Evolutionary conservation across 2,113 vertebrate genomes (phyloP).

Genomic region (Gorsachius goisagi): DNA sequence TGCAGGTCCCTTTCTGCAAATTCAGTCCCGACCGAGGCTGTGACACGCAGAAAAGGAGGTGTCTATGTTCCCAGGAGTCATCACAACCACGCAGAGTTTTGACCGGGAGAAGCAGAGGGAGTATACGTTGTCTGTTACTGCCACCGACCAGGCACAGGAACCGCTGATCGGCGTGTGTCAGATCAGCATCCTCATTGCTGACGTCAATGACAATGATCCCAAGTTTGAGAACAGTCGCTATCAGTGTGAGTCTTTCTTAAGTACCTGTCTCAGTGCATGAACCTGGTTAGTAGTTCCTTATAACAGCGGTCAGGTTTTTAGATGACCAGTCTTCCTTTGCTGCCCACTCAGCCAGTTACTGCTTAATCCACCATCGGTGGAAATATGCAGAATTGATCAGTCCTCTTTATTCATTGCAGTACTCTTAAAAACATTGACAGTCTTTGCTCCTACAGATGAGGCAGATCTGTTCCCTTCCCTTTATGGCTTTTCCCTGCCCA

Average conservation of each 20-base stretch:
- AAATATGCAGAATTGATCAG: neutral
- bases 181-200: slow-evolving; percentile 79
- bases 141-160: slow-evolving; percentile 84
- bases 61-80: slow-evolving; percentile 75
- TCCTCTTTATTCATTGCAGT: neutral
- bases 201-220: slow-evolving; percentile 89
- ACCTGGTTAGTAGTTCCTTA: neutral
- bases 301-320: neutral
- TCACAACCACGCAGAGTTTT: slow-evolving; percentile 79
- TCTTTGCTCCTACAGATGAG: neutral
- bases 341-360: neutral
- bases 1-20: neutral
- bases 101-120: slow-evolving; percentile 86
- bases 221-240: slow-evolving; percentile 90
- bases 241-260: slow-evolving; percentile 73
- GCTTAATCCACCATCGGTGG: neutral
- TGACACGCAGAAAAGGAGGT: neutral
- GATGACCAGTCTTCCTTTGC: neutral
- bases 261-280: neutral
- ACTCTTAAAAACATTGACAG: neutral
- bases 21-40: neutral
- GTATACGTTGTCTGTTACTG: slow-evolving; percentile 80
- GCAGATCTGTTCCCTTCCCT: neutral
- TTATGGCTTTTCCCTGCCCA: neutral
- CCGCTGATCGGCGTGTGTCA: slow-evolving; percentile 86